Evolutionary conservation across 2,113 vertebrate species (phyloP), one percentile per base, ranked within the genome.

Genomic region (Oriolus oriolus): DNA sequence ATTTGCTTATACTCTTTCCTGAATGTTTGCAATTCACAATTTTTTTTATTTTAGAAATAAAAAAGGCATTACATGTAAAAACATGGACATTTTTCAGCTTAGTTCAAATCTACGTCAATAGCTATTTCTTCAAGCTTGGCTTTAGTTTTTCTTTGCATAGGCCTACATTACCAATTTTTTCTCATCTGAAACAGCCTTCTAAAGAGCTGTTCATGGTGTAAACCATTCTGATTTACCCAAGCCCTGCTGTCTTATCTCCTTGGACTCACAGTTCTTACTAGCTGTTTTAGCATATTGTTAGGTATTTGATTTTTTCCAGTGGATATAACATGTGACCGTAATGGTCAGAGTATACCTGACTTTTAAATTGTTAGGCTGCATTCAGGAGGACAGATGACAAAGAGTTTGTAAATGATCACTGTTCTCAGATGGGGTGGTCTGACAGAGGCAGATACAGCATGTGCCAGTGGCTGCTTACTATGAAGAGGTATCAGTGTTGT

Each of bases 31-130:
- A 14, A 15, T 75, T 70, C 64, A 90, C 31, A 30, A 37, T 18
- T 84, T 35, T 75, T 57, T 76, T 61, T 52, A 57, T 69, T 95
- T 87, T 78, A 71, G 56, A 75, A 93, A 66, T 78, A 75, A 71
- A 9, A 78, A 78, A 80, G 75, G 4, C 44, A 56, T 66, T 79
- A 49, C 47, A 53, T 84, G 20, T 50, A 53, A 82, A 68, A 68
- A 37, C 37, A 50, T 1, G 3, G 64, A 45, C 15, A 9, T 84
- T 92, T 93, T 88, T 81, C 22, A 49, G 0, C 30, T 63, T 75
- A 41, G 20, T 49, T 92, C n/a, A 84, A 49, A 20, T 33, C 7
- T 80, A 15, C 4, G 3, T 47, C 28, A 56, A 9, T 49, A n/a
- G 2, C 30, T 57, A 3, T 77, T 45, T 91, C 52, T 77, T 88